These are phyloP conservation scores for Trinorchestia longiramus DNA, from an alignment of 1,140 invertebrate genomes.

Conservation along the genomic window DNA sequence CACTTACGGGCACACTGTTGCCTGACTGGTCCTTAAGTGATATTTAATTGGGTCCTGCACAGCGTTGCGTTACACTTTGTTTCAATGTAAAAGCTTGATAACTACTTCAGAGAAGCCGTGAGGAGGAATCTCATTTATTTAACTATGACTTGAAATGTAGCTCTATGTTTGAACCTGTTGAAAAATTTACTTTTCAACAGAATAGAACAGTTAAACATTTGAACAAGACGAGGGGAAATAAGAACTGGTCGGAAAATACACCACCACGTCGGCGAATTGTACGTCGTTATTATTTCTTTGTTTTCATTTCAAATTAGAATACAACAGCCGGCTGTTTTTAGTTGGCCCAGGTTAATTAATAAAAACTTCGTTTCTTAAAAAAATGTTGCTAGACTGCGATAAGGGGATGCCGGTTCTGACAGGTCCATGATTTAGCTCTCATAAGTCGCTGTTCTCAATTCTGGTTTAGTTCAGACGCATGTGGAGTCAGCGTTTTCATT, in stretches of 20 bases:
- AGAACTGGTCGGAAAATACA: not conserved
- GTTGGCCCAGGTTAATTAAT: too few species aligned
- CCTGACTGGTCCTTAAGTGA: not conserved
- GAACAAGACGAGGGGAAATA: too few species aligned
- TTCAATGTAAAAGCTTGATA: not conserved
- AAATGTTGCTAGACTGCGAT: too few species aligned
- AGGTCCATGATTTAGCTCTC: not conserved
- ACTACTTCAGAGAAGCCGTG: not conserved
- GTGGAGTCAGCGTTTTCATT: too few species aligned
- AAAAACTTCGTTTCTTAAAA: too few species aligned
- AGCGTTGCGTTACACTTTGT: not conserved
- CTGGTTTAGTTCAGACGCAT: not conserved
- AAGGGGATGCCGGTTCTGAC: not conserved
- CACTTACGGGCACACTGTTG: not conserved
- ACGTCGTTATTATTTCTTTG: not conserved
- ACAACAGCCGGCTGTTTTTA: not conserved
- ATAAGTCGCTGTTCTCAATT: not conserved
- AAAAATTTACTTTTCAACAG: too few species aligned
- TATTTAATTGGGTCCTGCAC: not conserved
- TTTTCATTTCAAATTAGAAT: not conserved
- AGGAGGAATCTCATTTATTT: not conserved
- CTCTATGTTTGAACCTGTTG: too few species aligned
- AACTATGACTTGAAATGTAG: not conserved
- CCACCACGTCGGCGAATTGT: not conserved
- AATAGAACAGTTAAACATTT: too few species aligned